Conservation (phyloP, 2,113 vertebrate genomes). For the Pandion haliaetus region DNA sequence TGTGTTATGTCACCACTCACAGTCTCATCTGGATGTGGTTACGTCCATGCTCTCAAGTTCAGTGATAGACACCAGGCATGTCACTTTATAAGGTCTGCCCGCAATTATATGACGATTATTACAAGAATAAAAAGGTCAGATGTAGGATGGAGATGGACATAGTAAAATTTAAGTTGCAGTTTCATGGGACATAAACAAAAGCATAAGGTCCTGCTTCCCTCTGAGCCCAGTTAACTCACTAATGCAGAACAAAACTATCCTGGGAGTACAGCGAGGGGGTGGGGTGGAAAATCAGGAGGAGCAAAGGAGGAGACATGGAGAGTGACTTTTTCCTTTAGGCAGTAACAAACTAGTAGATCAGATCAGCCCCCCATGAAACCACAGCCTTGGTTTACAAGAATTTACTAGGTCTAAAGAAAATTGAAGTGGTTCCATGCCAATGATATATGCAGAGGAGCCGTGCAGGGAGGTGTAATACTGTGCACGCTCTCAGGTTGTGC, state of each 20-base stretch:
- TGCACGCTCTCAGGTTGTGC: background rate
- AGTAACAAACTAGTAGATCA: background rate
- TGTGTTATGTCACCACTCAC: background rate
- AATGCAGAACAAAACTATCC: background rate
- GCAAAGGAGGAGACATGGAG: background rate
- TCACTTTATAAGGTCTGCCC: background rate
- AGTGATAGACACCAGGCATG: background rate
- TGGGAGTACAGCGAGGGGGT: fast-evolving
- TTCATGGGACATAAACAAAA: background rate
- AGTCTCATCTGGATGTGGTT: background rate
- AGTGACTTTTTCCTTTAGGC: background rate
- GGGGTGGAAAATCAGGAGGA: background rate
- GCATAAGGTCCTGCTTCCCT: background rate
- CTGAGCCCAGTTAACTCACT: background rate
- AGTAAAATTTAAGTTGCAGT: background rate
- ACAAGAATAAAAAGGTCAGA: background rate
- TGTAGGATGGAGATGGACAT: background rate
- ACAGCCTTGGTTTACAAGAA: background rate
- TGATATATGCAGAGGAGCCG: background rate
- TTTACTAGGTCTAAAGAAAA: background rate
- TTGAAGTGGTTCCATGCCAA: background rate
- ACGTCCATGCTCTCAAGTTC: background rate
- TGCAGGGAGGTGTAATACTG: background rate
- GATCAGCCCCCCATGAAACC: background rate
- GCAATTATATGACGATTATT: background rate